Conservation (phyloP, 2,797 vertebrate species). For the Sylvilagus floridanus region DNA sequence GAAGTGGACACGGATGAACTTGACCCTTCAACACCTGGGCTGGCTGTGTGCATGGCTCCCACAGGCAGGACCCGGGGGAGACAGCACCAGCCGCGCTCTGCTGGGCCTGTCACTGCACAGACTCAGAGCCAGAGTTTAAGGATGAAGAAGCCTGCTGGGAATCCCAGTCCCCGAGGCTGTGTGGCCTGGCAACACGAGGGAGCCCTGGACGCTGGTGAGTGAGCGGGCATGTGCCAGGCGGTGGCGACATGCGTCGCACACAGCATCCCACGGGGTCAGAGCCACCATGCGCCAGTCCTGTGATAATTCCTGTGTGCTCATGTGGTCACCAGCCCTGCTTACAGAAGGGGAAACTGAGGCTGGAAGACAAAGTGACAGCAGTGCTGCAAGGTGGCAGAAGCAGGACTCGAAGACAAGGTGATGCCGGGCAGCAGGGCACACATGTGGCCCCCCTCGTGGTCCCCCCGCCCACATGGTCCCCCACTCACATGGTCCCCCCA, state of each 20-base stretch:
- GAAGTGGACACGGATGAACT: neutral
- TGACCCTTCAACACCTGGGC: fast-evolving
- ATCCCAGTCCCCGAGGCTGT: neutral
- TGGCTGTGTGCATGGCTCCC: fast-evolving
- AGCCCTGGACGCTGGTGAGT: fast-evolving
- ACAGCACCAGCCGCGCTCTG: fast-evolving
- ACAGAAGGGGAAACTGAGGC: neutral
- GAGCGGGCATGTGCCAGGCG: neutral
- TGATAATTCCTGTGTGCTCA: fast-evolving
- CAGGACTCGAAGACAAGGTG: neutral
- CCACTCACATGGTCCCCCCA: too few species aligned
- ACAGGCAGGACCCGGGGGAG: neutral
- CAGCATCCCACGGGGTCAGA: fast-evolving
- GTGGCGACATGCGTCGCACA: fast-evolving
- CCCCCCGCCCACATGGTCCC: too few species aligned
- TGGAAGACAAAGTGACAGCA: fast-evolving
- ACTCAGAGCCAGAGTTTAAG: neutral
- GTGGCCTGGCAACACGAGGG: fast-evolving
- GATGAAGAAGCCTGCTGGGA: neutral
- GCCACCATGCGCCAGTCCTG: fast-evolving
- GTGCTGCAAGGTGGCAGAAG: neutral
- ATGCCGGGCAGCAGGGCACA: fast-evolving
- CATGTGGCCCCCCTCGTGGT: too few species aligned
- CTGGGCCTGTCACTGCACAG: neutral
- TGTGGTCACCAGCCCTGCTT: too few species aligned